Conservation (phyloP, 2,888 invertebrate genomes). For the Pachymerium ferrugineum region DNA sequence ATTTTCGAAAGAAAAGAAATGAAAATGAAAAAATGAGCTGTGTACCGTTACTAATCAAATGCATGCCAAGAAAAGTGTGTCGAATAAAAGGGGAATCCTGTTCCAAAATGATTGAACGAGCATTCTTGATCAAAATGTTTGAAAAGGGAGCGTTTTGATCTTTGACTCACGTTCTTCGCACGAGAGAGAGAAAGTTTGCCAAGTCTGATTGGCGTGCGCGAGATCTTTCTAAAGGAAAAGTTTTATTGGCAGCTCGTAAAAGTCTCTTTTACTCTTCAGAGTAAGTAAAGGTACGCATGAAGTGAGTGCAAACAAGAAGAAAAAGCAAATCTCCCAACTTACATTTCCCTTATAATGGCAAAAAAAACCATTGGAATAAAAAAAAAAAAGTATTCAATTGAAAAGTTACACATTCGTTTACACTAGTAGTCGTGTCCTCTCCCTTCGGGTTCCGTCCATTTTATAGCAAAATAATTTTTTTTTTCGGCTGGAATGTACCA, state of each 20-base stretch:
- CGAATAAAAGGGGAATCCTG: not conserved
- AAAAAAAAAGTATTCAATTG: not conserved
- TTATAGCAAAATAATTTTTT: too few species aligned
- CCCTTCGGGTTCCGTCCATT: too few species aligned
- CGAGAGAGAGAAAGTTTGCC: conserved; percentile 8
- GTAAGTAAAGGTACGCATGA: conserved; percentile 9
- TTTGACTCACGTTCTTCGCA: conserved; percentile 13
- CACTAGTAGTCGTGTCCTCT: too few species aligned
- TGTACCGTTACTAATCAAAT: not conserved
- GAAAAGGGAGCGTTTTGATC: conserved; percentile 13
- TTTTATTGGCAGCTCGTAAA: conserved; percentile 13
- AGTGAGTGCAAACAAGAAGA: conserved; percentile 3
- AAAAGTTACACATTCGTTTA: too few species aligned
- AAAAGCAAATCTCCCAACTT: not conserved
- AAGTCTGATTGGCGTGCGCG: conserved; percentile 13
- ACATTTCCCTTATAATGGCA: not conserved
- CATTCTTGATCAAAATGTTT: conserved; percentile 8
- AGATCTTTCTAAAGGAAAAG: conserved; percentile 13
- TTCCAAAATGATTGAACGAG: conserved; percentile 1
- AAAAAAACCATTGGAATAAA: not conserved
- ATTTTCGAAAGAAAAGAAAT: too few species aligned
- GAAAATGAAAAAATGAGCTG: too few species aligned
- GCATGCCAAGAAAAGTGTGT: conserved; percentile 1
- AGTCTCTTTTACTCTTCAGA: not conserved
- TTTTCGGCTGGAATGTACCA: too few species aligned